These are phyloP conservation scores for Palythoa grandiflora DNA, from an alignment of 92 coral and sea anemone species.

Conservation along the genomic window DNA sequence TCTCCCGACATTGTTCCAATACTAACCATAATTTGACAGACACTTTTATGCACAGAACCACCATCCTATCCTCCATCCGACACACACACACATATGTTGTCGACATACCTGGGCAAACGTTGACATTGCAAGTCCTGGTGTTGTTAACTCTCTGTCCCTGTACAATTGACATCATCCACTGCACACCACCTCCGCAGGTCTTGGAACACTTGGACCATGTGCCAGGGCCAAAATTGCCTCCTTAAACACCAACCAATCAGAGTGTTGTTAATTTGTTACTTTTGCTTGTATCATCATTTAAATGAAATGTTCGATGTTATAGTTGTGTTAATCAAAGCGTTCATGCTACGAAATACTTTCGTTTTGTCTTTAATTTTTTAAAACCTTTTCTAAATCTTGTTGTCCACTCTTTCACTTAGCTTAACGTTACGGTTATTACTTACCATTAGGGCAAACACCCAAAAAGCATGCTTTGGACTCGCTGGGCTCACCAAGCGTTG, in stretches of 20 bases:
- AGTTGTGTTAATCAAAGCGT: too few species aligned
- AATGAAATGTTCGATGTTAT: not conserved
- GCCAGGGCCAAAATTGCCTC: constrained; percentile 32
- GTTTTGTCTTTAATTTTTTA: too few species aligned
- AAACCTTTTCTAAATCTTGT: too few species aligned
- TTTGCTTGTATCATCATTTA: not conserved
- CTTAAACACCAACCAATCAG: not conserved
- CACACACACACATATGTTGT: not conserved
- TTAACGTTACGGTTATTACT: not conserved
- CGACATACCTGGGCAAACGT: constrained; percentile 79
- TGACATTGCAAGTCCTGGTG: constrained; percentile 67
- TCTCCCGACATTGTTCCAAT: too few species aligned
- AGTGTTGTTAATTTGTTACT: not conserved
- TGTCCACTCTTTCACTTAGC: too few species aligned
- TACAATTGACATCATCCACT: constrained; percentile 62
- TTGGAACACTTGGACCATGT: constrained; percentile 95
- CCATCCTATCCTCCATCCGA: not conserved
- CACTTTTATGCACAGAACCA: not conserved
- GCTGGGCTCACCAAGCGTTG: constrained; percentile 74
- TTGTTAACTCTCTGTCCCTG: constrained; percentile 50
- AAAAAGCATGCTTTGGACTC: constrained; percentile 76
- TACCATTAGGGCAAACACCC: not conserved
- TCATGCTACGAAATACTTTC: too few species aligned
- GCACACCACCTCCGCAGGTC: constrained; percentile 90
- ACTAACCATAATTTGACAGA: too few species aligned